A percentile compares a stretch with the other conserved stretches of the same genome.
Evolutionary conservation across 64 coral and sea anemone genomes (phyloP).

Genomic region (Montipora capricornis): DNA sequence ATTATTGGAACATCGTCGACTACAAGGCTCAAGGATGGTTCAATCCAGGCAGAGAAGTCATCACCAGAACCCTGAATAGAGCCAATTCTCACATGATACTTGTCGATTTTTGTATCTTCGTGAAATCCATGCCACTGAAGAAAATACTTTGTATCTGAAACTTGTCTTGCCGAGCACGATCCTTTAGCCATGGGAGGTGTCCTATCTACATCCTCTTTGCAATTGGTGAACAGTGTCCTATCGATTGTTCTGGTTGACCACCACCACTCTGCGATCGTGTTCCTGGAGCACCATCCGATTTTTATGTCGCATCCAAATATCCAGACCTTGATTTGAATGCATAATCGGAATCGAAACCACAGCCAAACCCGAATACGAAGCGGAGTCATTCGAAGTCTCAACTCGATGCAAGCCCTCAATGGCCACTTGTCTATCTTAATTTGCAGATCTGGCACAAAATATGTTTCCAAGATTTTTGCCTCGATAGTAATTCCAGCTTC

Average conservation of each 20-base stretch:
- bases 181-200: slow-evolving; percentile 80
- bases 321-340: slow-evolving; percentile 80
- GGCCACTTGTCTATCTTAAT: slow-evolving; percentile 98
- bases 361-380: slow-evolving; percentile 93
- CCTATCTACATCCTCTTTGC: slow-evolving; percentile 76
- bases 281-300: slow-evolving; percentile 92
- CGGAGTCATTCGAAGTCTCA: slow-evolving; percentile 91
- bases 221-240: slow-evolving; percentile 82
- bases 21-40: slow-evolving; percentile 64
- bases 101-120: slow-evolving; percentile 79
- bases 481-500: slow-evolving; percentile 95
- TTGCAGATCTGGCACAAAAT: slow-evolving; percentile 86
- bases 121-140: slow-evolving; percentile 91
- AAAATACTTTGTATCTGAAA: slow-evolving; percentile 81
- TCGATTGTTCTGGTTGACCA: slow-evolving; percentile 89
- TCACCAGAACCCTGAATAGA: slow-evolving; percentile 92
- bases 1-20: slow-evolving; percentile 86
- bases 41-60: slow-evolving; percentile 80
- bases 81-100: slow-evolving; percentile 90
- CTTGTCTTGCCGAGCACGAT: slow-evolving; percentile 84
- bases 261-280: slow-evolving; percentile 95
- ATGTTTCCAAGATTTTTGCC: slow-evolving; percentile 90
- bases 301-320: slow-evolving; percentile 76
- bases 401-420: slow-evolving; percentile 83
- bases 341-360: slow-evolving; percentile 91